Evolutionary conservation across 2,113 vertebrate genomes (phyloP).

Genomic region (Charadrius vociferus): DNA sequence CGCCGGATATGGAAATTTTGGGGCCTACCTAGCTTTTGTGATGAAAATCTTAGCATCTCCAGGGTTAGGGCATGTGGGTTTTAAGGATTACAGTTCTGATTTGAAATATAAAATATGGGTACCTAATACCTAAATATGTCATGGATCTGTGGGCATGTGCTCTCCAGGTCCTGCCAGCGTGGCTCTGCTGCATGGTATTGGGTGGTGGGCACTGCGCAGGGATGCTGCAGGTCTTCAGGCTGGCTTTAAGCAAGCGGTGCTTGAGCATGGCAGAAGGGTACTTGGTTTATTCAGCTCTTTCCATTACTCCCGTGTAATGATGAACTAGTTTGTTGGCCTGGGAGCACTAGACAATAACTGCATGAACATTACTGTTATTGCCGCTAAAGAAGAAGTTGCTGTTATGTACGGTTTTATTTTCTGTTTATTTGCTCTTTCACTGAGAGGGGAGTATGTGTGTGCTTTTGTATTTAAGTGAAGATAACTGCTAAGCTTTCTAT

Average conservation of each 20-base stretch:
- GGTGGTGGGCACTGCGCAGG: neutral
- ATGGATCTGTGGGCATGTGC: neutral
- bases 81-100: neutral
- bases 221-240: neutral
- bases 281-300: neutral
- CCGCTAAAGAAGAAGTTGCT: neutral
- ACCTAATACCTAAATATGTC: neutral
- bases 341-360: neutral
- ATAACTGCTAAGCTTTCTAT: neutral
- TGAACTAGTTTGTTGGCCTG: neutral
- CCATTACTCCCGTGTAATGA: fast-evolving
- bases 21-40: neutral
- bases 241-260: neutral
- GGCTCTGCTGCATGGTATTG: neutral
- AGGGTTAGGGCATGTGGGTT: neutral
- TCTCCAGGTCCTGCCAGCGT: neutral
- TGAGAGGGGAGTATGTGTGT: neutral
- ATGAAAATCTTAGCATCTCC: neutral
- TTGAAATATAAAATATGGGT: neutral
- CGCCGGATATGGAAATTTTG: neutral
- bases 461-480: neutral
- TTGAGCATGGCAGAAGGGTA: neutral
- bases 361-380: neutral
- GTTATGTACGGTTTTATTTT: neutral
- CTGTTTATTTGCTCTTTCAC: neutral